Evolutionary conservation across 2,888 invertebrate genomes (phyloP).

Genomic region (Hyppa rectilinea): DNA sequence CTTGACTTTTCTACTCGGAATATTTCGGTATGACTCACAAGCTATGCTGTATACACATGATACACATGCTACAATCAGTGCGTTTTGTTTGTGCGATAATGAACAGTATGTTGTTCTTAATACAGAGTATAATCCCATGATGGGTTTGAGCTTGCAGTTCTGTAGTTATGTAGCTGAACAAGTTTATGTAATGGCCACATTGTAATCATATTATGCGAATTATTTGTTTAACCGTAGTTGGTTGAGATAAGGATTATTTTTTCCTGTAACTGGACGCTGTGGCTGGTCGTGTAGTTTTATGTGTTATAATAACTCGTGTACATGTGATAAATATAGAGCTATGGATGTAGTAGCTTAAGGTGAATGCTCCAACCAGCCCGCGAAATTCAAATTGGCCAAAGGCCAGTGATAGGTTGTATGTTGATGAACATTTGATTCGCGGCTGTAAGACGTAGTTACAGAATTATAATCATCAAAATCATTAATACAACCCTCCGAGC

Average conservation of each 20-base stretch:
- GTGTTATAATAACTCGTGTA: constrained; percentile 18
- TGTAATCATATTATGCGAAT: constrained; percentile 66
- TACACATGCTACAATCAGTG: constrained; percentile 59
- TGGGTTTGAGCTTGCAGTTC: constrained; percentile 38
- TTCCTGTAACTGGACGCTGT: constrained; percentile 35
- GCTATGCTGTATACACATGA: constrained; percentile 61
- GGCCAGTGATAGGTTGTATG: too few species aligned
- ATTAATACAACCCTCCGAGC: too few species aligned
- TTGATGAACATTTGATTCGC: too few species aligned
- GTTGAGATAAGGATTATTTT: constrained; percentile 62
- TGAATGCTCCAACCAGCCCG: too few species aligned
- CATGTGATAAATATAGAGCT: constrained; percentile 23
- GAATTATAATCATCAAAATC: too few species aligned
- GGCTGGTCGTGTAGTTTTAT: constrained; percentile 31
- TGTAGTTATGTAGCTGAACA: constrained; percentile 55
- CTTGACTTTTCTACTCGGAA: constrained; percentile 78
- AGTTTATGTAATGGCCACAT: constrained; percentile 60
- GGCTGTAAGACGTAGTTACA: too few species aligned
- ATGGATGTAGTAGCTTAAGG: constrained; percentile 7
- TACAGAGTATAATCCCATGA: constrained; percentile 57
- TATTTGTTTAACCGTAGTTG: constrained; percentile 57
- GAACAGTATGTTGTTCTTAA: constrained; percentile 48
- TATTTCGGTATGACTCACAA: constrained; percentile 75
- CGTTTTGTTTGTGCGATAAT: constrained; percentile 51
- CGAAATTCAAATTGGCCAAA: too few species aligned